A percentile compares a stretch with the other conserved stretches of the same genome.
Conservation (phyloP, 1,140 invertebrate species). For the Cryptotermes secundus region DNA sequence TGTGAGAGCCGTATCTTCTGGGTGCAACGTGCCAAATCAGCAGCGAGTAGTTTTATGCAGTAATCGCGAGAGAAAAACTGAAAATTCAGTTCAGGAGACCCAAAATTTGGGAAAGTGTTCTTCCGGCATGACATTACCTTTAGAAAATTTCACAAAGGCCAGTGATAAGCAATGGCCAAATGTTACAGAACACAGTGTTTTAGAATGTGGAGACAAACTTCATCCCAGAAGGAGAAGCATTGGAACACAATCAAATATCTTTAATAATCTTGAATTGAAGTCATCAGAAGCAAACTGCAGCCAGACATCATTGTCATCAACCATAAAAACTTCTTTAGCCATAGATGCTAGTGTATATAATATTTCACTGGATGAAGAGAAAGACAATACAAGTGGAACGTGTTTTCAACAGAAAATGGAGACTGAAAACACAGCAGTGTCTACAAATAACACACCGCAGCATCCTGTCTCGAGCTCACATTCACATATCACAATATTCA, state of each 20-base stretch:
- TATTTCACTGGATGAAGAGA: background rate
- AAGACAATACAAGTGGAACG: background rate
- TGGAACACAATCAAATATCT: background rate
- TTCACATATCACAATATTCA: background rate
- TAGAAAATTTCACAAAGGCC: background rate
- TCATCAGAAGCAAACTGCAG: background rate
- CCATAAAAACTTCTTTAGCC: background rate
- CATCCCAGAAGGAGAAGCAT: background rate
- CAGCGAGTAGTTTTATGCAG: background rate
- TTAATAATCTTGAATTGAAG: background rate
- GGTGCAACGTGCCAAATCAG: background rate
- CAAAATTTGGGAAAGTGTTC: background rate
- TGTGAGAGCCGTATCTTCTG: background rate
- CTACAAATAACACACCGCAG: background rate
- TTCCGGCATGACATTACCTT: background rate
- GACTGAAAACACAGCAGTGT: background rate
- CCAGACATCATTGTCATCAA: background rate
- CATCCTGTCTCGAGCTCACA: background rate
- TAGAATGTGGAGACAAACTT: background rate
- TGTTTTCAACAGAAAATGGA: background rate
- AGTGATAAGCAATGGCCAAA: background rate
- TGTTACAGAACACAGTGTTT: background rate
- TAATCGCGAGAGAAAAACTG: background rate
- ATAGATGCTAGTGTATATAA: background rate
- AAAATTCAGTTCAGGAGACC: background rate